Evolutionary conservation across 2,888 invertebrate genomes (phyloP).

Genomic region (Cybosia mesomella): DNA sequence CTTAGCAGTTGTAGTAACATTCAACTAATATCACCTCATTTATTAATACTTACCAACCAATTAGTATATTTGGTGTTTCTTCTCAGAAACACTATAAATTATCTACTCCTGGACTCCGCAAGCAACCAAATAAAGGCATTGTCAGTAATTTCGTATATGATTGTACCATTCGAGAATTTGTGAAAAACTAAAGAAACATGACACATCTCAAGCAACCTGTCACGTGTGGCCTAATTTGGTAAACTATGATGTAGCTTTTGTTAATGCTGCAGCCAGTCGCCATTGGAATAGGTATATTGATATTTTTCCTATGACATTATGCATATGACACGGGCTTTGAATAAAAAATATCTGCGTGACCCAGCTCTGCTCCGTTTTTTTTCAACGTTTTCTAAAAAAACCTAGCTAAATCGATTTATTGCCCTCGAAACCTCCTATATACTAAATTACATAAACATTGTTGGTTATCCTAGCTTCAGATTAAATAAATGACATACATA

Average conservation of each 20-base stretch:
- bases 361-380: too few relatives aligned
- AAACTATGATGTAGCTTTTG: background rate
- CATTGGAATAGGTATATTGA: background rate
- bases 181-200: constrained; percentile 7
- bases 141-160: background rate
- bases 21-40: background rate
- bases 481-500: too few relatives aligned
- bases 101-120: background rate
- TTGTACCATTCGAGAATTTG: background rate
- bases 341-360: too few relatives aligned
- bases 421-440: too few relatives aligned
- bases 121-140: constrained; percentile 12
- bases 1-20: too few relatives aligned
- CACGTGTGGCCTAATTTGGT: background rate
- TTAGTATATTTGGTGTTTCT: background rate
- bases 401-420: too few relatives aligned
- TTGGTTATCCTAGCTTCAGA: too few relatives aligned
- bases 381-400: too few relatives aligned
- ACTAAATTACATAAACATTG: too few relatives aligned
- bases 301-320: background rate
- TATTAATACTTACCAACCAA: background rate
- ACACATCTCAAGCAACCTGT: constrained; percentile 11
- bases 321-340: background rate
- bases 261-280: background rate
- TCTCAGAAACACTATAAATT: background rate